Evolutionary conservation across 2,888 invertebrate species (phyloP), one percentile per base, ranked within the genome.

Genomic region (Lutraria lutraria): DNA sequence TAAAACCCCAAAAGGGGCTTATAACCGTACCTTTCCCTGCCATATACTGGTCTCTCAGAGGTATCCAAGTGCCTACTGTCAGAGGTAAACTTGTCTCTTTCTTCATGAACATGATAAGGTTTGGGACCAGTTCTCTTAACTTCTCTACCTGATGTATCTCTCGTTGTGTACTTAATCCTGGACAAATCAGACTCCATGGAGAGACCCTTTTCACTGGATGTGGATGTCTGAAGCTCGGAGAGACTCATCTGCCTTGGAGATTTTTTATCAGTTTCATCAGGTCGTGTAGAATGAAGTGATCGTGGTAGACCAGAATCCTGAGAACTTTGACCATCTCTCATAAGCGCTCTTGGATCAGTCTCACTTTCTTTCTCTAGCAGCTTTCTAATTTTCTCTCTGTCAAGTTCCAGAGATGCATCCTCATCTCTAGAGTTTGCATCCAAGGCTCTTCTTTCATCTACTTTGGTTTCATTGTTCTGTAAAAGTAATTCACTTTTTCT

Each of bases 91-190:
- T 53, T 68, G 54, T 87, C 87, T 25, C 56, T 87, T 34, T 87
- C 83, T n/a, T 72, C 79, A 25, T 83, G 81, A 16, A 68, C 43
- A 81, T 81, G 53, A 68, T 53, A 86, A 19, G 86, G 90, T n/a
- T 83, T 80, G n/a, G 88, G 90, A 16, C 90, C 88, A 12, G 86
- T 86, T 63, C 90, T 86, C 60, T 81, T 89, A n/a, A 81, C 60
- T 34, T 91, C 88, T 81, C 86, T 80, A 29, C 90, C 90, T 52
- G 56, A 25, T 3, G 79, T 91, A 76, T 91, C 89, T 52, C 84
- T 83, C 6, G 84, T 88, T 54, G 87, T 86, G 54, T 90, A 90
- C 72, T 83, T 85, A 8, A 88, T 90, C 83, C 88, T 85, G 16
- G 72, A 72, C 72, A 76, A 15, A 16, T 56, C 79, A 10, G 53